phyloP scores from a whole-genome alignment of 2,113 vertebrate species.

The Meles meles region DNA sequence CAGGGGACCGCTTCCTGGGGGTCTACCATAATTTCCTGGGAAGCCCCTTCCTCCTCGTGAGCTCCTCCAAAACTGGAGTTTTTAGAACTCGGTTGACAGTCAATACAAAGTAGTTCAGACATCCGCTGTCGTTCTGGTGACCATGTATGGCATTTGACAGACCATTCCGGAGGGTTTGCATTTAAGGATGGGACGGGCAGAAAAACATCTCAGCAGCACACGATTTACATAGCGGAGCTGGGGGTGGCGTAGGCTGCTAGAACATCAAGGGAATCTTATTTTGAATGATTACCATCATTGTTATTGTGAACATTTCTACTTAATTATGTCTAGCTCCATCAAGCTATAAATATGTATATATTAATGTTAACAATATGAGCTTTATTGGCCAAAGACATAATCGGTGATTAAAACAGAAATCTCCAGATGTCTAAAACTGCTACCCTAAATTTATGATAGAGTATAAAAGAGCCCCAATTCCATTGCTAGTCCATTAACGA shows the following conservation, averaged over 20 bases:
- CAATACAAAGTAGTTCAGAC: neutral
- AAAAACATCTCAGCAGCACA: neutral
- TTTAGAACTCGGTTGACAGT: neutral
- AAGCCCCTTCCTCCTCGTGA: neutral
- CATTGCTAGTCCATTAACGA: neutral
- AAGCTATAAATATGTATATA: constrained; percentile 65
- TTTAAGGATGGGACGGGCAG: neutral
- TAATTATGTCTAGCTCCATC: constrained; percentile 56
- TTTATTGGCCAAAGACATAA: constrained; percentile 62
- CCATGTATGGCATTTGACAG: neutral
- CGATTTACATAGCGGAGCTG: neutral
- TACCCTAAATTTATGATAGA: constrained; percentile 21
- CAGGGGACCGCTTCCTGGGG: neutral
- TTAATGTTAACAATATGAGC: constrained; percentile 63
- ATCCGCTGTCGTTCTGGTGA: neutral
- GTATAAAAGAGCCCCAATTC: neutral
- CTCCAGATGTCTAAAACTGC: constrained; percentile 38
- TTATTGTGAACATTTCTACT: constrained; percentile 58
- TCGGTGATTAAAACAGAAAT: constrained; percentile 66
- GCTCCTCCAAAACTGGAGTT: neutral
- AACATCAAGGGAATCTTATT: constrained; percentile 4
- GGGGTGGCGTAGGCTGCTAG: neutral
- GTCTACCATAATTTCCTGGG: neutral
- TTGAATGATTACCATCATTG: constrained; percentile 47
- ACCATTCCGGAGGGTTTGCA: neutral